phyloP scores from a whole-genome alignment of 2,113 vertebrate genomes.

The Bathybates hornii region DNA sequence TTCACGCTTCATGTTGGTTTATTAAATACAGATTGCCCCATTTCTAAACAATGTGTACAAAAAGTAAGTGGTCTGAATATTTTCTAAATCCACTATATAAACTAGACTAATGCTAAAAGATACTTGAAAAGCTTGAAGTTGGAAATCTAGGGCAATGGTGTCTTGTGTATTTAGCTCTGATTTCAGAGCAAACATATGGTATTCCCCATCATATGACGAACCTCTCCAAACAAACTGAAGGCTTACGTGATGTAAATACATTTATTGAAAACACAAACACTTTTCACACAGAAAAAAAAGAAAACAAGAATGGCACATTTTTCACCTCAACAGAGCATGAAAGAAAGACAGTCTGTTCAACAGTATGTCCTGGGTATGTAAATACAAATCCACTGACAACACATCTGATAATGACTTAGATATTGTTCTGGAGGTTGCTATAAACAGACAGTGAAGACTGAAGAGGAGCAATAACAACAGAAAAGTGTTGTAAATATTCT shows the following conservation, averaged over 20 bases:
- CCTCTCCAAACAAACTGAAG: not conserved
- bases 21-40: not conserved
- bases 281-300: conserved; percentile 8
- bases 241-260: conserved; percentile 13
- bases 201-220: not conserved
- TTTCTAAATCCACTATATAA: not conserved
- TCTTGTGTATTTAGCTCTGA: not conserved
- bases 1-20: not conserved
- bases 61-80: not conserved
- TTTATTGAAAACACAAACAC: conserved; percentile 64
- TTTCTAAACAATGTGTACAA: not conserved
- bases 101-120: not conserved
- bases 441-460: not conserved
- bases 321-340: not conserved
- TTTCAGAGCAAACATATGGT: not conserved
- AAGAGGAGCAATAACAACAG: not conserved
- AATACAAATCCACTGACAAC: conserved; percentile 20
- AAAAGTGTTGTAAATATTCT: not conserved
- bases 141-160: not conserved
- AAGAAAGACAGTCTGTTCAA: not conserved
- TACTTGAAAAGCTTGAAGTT: not conserved
- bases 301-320: conserved; percentile 45
- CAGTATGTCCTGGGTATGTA: not conserved
- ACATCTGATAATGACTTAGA: not conserved
- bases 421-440: not conserved